Conservation (phyloP, 1,140 invertebrate species). For the Helicoverpa zea region DNA sequence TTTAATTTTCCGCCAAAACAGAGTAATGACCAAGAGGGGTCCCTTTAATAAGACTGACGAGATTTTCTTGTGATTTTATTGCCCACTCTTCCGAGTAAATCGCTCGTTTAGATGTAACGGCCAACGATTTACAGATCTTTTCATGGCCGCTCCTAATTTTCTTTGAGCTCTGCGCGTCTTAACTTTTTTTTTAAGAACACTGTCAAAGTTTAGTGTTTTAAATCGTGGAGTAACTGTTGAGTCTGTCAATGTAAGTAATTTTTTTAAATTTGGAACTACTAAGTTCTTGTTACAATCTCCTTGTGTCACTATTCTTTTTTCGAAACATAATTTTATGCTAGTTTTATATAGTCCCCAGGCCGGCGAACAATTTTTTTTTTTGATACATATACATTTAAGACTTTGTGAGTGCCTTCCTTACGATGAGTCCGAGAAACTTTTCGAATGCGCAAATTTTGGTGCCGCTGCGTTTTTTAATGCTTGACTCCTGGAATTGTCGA, state of each 20-base stretch:
- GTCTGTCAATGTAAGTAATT: neutral
- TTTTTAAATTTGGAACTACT: slow-evolving; percentile 5
- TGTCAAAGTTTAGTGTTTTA: slow-evolving; percentile 10
- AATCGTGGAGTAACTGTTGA: neutral
- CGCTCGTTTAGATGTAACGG: slow-evolving; percentile 65
- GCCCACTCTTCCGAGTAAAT: slow-evolving; percentile 62
- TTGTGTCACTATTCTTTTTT: neutral
- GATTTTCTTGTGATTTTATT: slow-evolving; percentile 65
- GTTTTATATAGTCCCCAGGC: no score
- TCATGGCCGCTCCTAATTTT: slow-evolving; percentile 62
- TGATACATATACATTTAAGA: no score
- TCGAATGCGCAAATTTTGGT: no score
- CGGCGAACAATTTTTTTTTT: no score
- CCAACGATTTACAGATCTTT: slow-evolving; percentile 62
- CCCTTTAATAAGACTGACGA: slow-evolving; percentile 61
- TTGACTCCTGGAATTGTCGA: no score
- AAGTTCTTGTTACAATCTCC: neutral
- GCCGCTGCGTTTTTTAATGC: no score
- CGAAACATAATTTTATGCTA: neutral
- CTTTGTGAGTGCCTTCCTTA: no score
- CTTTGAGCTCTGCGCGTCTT: slow-evolving; percentile 48
- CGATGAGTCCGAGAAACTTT: no score
- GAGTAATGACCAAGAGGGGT: slow-evolving; percentile 60
- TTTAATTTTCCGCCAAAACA: slow-evolving; percentile 67
- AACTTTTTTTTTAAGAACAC: slow-evolving; percentile 12